Conservation (phyloP, 2,888 invertebrate genomes). For the Aphodius sticticus region DNA sequence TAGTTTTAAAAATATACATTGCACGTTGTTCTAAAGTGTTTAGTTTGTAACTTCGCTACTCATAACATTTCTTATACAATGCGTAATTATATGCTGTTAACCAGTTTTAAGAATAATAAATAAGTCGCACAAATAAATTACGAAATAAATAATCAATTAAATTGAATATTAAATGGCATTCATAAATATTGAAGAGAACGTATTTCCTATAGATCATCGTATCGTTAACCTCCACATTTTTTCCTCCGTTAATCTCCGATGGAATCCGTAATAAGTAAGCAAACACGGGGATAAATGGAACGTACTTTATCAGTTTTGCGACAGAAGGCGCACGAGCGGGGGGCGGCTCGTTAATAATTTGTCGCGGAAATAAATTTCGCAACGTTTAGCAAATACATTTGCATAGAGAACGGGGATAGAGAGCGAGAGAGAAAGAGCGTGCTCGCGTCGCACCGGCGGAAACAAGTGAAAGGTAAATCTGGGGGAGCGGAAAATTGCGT, state of each 20-base stretch:
- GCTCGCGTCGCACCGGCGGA: constrained; percentile 4
- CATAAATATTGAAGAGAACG: background rate
- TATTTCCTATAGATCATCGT: background rate
- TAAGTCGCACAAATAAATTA: background rate
- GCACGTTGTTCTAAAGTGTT: too few relatives aligned
- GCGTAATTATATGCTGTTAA: too few relatives aligned
- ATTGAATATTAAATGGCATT: background rate
- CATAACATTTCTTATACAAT: too few relatives aligned
- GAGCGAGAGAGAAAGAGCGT: background rate
- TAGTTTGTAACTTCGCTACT: too few relatives aligned
- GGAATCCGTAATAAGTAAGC: background rate
- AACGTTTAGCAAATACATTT: constrained; percentile 23
- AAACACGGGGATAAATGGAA: background rate
- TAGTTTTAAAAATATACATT: too few relatives aligned
- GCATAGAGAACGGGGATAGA: constrained; percentile 10
- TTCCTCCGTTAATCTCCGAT: background rate
- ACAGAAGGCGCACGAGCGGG: background rate
- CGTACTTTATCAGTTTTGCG: background rate
- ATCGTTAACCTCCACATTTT: background rate
- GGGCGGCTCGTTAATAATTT: constrained; percentile 12
- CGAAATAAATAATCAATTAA: background rate
- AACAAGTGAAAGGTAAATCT: constrained; percentile 24
- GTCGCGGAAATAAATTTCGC: constrained; percentile 24
- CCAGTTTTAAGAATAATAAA: too few relatives aligned
- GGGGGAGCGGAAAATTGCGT: constrained; percentile 34